Evolutionary conservation across 2,113 vertebrate genomes (phyloP).

Genomic region (Ahaetulla prasina): DNA sequence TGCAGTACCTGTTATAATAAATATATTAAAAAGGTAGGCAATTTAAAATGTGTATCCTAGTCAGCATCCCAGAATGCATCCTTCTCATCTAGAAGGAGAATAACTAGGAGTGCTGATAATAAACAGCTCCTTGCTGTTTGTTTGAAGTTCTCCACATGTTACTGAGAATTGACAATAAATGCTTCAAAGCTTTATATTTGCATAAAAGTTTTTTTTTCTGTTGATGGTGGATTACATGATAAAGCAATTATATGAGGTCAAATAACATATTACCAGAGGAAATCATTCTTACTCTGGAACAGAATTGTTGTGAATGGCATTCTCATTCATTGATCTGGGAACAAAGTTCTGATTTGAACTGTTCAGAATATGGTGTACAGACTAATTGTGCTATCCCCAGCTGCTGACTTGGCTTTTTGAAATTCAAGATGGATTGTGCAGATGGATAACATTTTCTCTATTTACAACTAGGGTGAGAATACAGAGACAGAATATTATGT

Average conservation of each 20-base stretch:
- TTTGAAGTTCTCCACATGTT: fast-evolving
- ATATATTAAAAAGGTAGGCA: not conserved
- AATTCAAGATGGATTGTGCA: not conserved
- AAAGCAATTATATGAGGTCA: not conserved
- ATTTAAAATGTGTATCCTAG: no score
- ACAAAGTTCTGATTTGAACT: not conserved
- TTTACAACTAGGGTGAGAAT: not conserved
- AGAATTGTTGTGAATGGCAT: not conserved
- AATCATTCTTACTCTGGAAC: not conserved
- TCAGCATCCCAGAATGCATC: not conserved
- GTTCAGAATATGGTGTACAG: not conserved
- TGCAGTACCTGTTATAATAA: not conserved
- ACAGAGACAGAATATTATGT: not conserved
- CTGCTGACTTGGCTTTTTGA: not conserved
- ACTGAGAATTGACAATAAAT: not conserved
- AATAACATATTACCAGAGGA: not conserved
- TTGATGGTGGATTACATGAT: not conserved
- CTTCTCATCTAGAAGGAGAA: not conserved
- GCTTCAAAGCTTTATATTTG: not conserved
- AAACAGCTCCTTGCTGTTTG: not conserved
- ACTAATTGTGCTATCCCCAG: not conserved
- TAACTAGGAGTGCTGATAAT: not conserved
- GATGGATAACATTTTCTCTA: not conserved
- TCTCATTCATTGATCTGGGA: not conserved
- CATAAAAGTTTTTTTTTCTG: not conserved